These are phyloP conservation scores for Pseudonaja textilis DNA, from an alignment of 2,113 vertebrate genomes.

Conservation along the genomic window DNA sequence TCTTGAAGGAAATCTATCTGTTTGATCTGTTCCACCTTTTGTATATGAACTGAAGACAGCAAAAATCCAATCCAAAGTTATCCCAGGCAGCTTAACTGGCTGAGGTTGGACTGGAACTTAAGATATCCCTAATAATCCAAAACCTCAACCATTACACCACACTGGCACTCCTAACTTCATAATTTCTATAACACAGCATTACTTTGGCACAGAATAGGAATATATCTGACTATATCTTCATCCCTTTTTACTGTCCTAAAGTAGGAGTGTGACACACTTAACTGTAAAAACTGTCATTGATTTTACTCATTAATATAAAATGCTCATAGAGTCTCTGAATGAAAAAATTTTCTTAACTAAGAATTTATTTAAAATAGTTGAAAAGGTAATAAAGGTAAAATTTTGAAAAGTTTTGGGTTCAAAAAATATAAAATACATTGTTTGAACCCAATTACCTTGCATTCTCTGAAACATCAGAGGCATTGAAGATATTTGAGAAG, in stretches of 20 bases:
- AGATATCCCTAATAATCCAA: not conserved
- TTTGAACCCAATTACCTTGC: not conserved
- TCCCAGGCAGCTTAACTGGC: too few species aligned
- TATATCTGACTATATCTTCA: not conserved
- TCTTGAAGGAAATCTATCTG: not conserved
- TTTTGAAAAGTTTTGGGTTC: not conserved
- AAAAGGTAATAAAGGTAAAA: not conserved
- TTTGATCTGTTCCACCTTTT: not conserved
- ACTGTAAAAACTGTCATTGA: not conserved
- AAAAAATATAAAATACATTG: not conserved
- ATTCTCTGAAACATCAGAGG: not conserved
- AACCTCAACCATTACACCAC: not conserved
- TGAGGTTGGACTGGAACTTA: not conserved
- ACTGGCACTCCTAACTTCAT: not conserved
- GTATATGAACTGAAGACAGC: not conserved
- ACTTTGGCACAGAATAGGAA: not conserved
- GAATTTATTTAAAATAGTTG: not conserved
- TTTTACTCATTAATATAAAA: not conserved
- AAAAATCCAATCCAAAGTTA: not conserved
- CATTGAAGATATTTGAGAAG: not conserved
- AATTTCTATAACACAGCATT: not conserved
- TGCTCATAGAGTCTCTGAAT: not conserved
- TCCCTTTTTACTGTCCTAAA: not conserved
- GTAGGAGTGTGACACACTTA: not conserved
- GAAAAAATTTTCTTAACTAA: not conserved